Percentiles rank a stretch among this genome's conserved stretches.
Evolutionary conservation across 2,888 invertebrate species (phyloP).

Genomic region (Drosophila helvetica): DNA sequence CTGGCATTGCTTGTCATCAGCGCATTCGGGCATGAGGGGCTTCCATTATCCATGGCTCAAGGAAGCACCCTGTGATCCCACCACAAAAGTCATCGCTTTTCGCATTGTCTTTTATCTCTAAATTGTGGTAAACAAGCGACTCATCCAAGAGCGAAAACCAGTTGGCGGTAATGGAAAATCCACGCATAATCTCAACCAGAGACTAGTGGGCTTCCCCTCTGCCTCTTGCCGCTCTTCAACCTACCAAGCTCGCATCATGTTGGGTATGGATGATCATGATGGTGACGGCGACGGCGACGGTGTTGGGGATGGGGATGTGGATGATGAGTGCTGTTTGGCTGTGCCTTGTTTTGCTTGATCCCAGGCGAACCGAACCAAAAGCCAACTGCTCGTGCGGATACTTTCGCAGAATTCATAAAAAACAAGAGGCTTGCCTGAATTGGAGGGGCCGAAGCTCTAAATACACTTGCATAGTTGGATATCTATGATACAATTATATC

Average conservation of each 20-base stretch:
- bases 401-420: slow-evolving; percentile 56
- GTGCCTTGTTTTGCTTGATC: slow-evolving; percentile 15
- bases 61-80: slow-evolving; percentile 10
- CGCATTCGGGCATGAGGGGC: neutral
- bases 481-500: neutral
- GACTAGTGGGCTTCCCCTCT: slow-evolving; percentile 11
- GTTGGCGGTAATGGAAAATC: slow-evolving; percentile 32
- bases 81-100: slow-evolving; percentile 3
- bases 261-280: neutral
- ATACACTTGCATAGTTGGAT: neutral
- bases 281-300: neutral
- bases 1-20: slow-evolving; percentile 5
- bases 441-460: neutral
- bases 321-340: slow-evolving; percentile 21
- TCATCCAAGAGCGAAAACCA: slow-evolving; percentile 28
- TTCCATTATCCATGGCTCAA: neutral
- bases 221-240: neutral
- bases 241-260: neutral
- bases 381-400: slow-evolving; percentile 5
- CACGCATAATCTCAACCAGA: slow-evolving; percentile 28
- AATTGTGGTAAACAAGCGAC: slow-evolving; percentile 24
- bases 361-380: neutral
- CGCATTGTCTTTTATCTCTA: slow-evolving; percentile 9
- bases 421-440: slow-evolving; percentile 26
- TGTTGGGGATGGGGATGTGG: neutral